Conservation (phyloP, 2,888 invertebrate species). For the Andrena marginata region DNA sequence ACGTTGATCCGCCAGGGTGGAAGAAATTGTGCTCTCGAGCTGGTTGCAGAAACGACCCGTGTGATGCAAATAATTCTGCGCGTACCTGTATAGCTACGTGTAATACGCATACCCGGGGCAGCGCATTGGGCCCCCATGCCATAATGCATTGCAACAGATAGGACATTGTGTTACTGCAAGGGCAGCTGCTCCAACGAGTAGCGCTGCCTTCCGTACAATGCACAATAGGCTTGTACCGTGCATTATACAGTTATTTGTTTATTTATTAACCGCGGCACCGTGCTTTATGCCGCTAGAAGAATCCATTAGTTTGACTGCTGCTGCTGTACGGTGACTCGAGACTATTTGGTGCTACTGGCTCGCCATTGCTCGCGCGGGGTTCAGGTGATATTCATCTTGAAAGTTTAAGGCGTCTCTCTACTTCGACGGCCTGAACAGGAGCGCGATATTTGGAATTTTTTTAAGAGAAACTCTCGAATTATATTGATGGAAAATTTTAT, state of each 20-base stretch:
- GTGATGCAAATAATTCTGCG: conserved; percentile 57
- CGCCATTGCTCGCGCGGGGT: too few species aligned
- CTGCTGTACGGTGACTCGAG: background rate
- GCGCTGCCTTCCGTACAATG: conserved; percentile 64
- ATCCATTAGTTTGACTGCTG: conserved; percentile 16
- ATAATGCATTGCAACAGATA: conserved; percentile 70
- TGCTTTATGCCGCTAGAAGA: conserved; percentile 50
- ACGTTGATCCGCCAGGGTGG: background rate
- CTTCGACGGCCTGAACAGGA: too few species aligned
- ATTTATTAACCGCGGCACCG: conserved; percentile 64
- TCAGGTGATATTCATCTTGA: too few species aligned
- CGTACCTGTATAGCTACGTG: conserved; percentile 48
- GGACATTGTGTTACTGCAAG: conserved; percentile 68
- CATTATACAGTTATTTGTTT: conserved; percentile 71
- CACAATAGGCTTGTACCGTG: conserved; percentile 67
- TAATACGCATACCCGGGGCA: conserved; percentile 46
- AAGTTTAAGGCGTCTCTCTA: too few species aligned
- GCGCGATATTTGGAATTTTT: too few species aligned
- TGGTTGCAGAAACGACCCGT: conserved; percentile 40
- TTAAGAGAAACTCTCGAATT: too few species aligned
- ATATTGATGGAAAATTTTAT: too few species aligned
- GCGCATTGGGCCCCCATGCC: conserved; percentile 33
- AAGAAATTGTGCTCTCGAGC: conserved; percentile 11
- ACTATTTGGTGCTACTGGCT: background rate
- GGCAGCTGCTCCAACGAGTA: conserved; percentile 39